Conservation (phyloP, 2,797 vertebrate species). For the Dryobates pubescens region DNA sequence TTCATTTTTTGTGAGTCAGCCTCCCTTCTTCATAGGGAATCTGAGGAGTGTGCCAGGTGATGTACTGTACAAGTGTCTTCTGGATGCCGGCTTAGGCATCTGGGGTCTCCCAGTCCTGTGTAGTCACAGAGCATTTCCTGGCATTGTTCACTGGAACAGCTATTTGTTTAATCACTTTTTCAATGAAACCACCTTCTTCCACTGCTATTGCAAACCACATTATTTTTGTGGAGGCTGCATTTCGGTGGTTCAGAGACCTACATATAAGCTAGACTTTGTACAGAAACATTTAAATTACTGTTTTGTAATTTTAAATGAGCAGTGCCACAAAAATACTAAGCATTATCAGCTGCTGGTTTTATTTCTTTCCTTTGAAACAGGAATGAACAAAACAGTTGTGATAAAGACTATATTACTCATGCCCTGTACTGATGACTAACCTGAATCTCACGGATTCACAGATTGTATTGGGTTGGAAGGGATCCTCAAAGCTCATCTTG, state of each 20-base stretch:
- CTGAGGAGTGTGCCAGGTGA: neutral
- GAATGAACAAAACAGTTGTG: neutral
- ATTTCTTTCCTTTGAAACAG: constrained; percentile 29
- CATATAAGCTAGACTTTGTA: neutral
- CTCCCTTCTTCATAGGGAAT: neutral
- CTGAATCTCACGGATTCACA: constrained; percentile 7
- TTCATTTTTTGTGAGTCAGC: neutral
- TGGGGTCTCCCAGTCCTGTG: neutral
- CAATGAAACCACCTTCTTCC: neutral
- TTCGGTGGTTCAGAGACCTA: neutral
- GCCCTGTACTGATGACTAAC: neutral
- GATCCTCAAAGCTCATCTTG: no score
- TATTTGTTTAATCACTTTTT: neutral
- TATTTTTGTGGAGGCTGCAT: neutral
- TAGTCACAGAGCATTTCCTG: neutral
- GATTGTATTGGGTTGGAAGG: neutral
- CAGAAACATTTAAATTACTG: neutral
- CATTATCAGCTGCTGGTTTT: neutral
- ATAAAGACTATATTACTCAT: constrained; percentile 21
- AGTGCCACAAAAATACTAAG: neutral
- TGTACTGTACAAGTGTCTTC: neutral
- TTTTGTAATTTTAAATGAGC: constrained; percentile 3
- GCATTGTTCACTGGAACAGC: neutral
- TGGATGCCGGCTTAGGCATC: neutral
- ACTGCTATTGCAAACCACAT: neutral